Percentiles rank a stretch among this genome's conserved stretches.
Evolutionary conservation across 2,888 invertebrate species (phyloP).

Genomic region (Trachelus troglodyta): DNA sequence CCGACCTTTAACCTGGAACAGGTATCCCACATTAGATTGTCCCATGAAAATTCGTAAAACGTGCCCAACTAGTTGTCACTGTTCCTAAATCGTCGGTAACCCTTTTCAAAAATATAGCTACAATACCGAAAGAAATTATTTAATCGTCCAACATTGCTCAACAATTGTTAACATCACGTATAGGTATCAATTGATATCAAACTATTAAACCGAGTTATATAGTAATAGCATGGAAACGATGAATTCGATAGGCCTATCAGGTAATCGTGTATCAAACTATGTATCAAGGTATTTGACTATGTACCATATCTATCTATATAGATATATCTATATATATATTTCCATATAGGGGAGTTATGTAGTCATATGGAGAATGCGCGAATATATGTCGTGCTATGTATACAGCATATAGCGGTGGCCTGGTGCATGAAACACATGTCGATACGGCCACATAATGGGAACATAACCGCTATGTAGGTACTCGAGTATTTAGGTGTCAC

Average conservation of each 20-base stretch:
- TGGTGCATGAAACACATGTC: constrained; percentile 61
- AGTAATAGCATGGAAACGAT: constrained; percentile 18
- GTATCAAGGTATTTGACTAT: constrained; percentile 42
- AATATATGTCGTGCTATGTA: constrained; percentile 35
- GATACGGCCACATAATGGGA: constrained; percentile 64
- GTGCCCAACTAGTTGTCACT: neutral
- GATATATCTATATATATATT: neutral
- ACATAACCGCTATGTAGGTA: constrained; percentile 55
- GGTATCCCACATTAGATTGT: constrained; percentile 41
- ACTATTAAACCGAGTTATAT: neutral
- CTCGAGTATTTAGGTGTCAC: constrained; percentile 60
- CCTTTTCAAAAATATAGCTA: neutral
- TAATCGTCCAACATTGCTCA: neutral
- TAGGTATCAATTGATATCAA: neutral
- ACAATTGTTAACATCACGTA: neutral
- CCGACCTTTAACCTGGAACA: constrained; percentile 55
- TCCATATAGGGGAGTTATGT: neutral
- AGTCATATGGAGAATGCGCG: constrained; percentile 33
- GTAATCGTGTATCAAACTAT: constrained; percentile 50
- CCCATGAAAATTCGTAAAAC: neutral
- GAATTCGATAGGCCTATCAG: constrained; percentile 48
- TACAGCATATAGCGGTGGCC: constrained; percentile 13
- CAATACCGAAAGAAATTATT: neutral
- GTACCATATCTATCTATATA: neutral
- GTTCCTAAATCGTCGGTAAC: neutral